Evolutionary conservation across 2,113 vertebrate genomes (phyloP), one percentile per base, ranked within the genome.

Genomic region (Axis porcinus): DNA sequence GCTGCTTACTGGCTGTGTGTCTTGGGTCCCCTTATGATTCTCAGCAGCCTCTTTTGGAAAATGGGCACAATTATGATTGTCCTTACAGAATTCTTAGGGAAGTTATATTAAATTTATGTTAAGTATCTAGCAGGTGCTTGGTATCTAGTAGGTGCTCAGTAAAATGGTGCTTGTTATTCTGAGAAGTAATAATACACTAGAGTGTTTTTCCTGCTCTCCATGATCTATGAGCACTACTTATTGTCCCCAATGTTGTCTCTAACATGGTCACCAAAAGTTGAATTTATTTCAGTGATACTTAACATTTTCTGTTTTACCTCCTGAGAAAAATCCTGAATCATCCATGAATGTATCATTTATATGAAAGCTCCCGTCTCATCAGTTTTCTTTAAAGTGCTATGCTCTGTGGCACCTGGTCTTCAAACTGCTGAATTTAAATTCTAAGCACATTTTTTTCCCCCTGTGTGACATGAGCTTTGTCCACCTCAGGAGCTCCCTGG

Each of bases 341-440:
- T 67, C 40, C 91, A 28, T 79, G 60, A 57, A 55, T 94, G 19
- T 47, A 40, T 87, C 9, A 27, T 54, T 95, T 92, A 55, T 74
- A 7, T 3, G 15, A n/a, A 84, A 81, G 74, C n/a, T 82, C 33
- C 12, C 16, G 43, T 90, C 84, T 92, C 27, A 7, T 83, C 13
- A n/a, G 33, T 88, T 94, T 94, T 84, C 82, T 95, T 91, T 60
- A 47, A 0, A 47, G 19, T 30, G 5, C 30, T 94, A 13, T 15
- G 9, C 16, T 86, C 45, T 28, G 47, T 83, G 45, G 23, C 17
- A 91, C 6, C 40, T 86, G 52, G 33, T 33, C 50, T 89, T 83
- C 36, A 81, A 78, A 92, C 88, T 36, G 70, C n/a, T 91, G 33
- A 93, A 19, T 84, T 93, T 96, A 57, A 83, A 67, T 86, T 90